Evolutionary conservation across 2,888 invertebrate genomes (phyloP), one percentile per base, ranked within the genome.

Genomic region (Ectemnius cavifrons): DNA sequence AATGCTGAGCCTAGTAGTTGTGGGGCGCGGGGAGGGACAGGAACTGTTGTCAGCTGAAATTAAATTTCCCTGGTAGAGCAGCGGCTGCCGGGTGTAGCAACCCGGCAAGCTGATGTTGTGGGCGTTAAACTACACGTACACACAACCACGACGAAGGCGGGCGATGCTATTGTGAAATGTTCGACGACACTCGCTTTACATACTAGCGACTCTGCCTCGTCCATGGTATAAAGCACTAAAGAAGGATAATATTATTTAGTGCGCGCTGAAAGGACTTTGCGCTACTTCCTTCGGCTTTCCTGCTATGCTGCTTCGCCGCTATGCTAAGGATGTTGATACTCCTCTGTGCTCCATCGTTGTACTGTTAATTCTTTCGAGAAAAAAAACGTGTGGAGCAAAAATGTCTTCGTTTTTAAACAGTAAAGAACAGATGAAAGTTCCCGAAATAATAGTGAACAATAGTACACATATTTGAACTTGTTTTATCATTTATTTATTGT

Each of bases 21-120:
- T 0, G 37, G 8, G 37, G 0, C 8, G 82, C 81, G 83, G 69
- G 77, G 68, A 75, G 81, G 76, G 81, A 83, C 83, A 79, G 83
- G 83, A 84, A n/a, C n/a, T 84, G 84, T 84, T 84, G 84, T 84
- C 84, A 84, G 84, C 84, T 83, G 81, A 84, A 84, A 84, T 84
- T 84, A 79, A 84, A 84, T 84, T 84, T 84, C 79, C 78, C 84
- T 81, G 77, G 71, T 75, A 75, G 84, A 81, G 77, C 84, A 81
- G 77, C 84, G 84, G 69, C 79, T 78, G 75, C 83, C 83, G 83
- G 84, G 85, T 73, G 6, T 83, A 60, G 83, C 79, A 84, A 84
- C 84, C 73, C 75, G 80, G 16, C 16, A 37, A 37, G 37, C 37
- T 8, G 37, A 83, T 80, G 81, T 81, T 71, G 74, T 79, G 84